Evolutionary conservation across 2,888 invertebrate genomes (phyloP).

Genomic region (Cheilosia grossa): DNA sequence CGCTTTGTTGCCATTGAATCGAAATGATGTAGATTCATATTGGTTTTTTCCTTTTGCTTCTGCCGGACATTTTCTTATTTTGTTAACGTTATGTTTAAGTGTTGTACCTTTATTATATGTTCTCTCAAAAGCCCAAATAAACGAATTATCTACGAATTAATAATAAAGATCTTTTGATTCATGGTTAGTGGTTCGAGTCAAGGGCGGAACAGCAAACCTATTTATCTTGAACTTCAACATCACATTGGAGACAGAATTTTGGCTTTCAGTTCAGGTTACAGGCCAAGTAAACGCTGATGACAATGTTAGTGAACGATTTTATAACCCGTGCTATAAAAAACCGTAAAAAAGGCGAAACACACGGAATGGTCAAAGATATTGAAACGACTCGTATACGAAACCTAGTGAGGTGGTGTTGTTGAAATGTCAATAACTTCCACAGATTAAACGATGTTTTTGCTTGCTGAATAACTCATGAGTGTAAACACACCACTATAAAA

Average conservation of each 20-base stretch:
- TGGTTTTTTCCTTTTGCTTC: constrained; percentile 25
- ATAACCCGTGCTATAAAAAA: too few relatives aligned
- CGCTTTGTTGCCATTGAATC: constrained; percentile 23
- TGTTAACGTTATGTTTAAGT: constrained; percentile 57
- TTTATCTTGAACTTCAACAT: constrained; percentile 28
- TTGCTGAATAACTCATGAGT: too few relatives aligned
- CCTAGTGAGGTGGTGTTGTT: too few relatives aligned
- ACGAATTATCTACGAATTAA: constrained; percentile 53
- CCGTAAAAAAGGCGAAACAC: too few relatives aligned
- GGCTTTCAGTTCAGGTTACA: too few relatives aligned
- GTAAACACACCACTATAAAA: too few relatives aligned
- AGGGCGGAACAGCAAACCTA: not conserved
- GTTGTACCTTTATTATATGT: constrained; percentile 61
- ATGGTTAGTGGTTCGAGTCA: not conserved
- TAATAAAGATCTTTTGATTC: constrained; percentile 31
- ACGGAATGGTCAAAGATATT: too few relatives aligned
- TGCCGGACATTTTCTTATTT: constrained; percentile 41
- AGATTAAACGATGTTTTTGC: too few relatives aligned
- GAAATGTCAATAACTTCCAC: too few relatives aligned
- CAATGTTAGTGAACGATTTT: not conserved
- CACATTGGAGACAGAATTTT: not conserved
- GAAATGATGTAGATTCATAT: not conserved
- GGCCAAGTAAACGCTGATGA: constrained; percentile 35
- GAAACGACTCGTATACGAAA: too few relatives aligned
- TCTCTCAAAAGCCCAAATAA: constrained; percentile 59